Evolutionary conservation across 1,140 invertebrate genomes (phyloP).

Genomic region (Dysdera silvatica): DNA sequence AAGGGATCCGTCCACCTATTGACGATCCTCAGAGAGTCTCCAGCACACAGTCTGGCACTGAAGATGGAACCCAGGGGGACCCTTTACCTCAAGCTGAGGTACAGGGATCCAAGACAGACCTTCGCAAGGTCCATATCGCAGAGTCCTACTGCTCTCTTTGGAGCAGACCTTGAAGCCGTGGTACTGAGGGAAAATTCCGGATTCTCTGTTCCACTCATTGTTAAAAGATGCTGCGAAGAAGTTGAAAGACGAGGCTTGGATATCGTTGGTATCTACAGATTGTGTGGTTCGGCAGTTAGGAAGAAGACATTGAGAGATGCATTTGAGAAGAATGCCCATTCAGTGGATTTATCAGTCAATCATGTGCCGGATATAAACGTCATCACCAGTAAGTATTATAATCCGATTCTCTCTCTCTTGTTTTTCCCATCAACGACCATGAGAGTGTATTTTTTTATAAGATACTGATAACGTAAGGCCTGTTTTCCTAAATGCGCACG

Average conservation of each 20-base stretch:
- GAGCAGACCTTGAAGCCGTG: constrained; percentile 80
- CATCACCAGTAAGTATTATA: constrained; percentile 68
- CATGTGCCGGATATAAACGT: constrained; percentile 98
- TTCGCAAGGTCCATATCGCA: constrained; percentile 52
- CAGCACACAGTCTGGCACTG: constrained; percentile 64
- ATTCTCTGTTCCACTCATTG: constrained; percentile 69
- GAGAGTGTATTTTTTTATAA: too few relatives aligned
- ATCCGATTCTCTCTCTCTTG: too few relatives aligned
- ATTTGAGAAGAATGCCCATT: constrained; percentile 82
- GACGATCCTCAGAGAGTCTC: constrained; percentile 61
- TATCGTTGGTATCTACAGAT: constrained; percentile 88
- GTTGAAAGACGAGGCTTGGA: constrained; percentile 91
- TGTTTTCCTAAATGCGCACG: too few relatives aligned
- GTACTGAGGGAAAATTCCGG: constrained; percentile 63
- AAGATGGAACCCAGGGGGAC: constrained; percentile 84
- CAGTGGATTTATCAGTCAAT: constrained; percentile 87
- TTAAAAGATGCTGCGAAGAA: constrained; percentile 89
- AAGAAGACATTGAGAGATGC: constrained; percentile 89
- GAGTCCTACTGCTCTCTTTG: constrained; percentile 58
- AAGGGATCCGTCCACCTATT: constrained; percentile 79
- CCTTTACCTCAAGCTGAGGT: constrained; percentile 83
- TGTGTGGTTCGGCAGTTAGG: constrained; percentile 94
- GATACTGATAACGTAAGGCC: too few relatives aligned
- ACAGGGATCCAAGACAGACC: constrained; percentile 80
- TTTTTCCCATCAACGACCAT: too few relatives aligned